Evolutionary conservation across 2,113 vertebrate genomes (phyloP).

Genomic region (Myotis lucifugus): DNA sequence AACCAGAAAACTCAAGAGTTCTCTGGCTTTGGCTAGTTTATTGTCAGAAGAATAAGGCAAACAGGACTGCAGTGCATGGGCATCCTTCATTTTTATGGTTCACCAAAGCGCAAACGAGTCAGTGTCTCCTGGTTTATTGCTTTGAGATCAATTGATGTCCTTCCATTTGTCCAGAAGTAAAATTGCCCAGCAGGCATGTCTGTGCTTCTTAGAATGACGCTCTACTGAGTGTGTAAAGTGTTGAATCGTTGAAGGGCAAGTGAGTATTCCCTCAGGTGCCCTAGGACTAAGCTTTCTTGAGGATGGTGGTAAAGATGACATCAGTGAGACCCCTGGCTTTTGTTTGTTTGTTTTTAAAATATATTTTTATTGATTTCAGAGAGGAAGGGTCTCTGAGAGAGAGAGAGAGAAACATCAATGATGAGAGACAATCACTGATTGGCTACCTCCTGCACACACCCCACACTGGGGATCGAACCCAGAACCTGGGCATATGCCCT

Average conservation of each 20-base stretch:
- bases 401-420: no score
- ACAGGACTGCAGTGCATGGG: neutral
- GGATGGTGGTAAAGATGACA: neutral
- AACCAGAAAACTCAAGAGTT: neutral
- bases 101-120: neutral
- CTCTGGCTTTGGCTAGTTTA: neutral
- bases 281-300: neutral
- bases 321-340: neutral
- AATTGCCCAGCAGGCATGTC: neutral
- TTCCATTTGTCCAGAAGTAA: neutral
- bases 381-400: no score
- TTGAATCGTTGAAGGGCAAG: neutral
- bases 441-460: no score
- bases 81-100: neutral
- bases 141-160: neutral
- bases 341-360: neutral
- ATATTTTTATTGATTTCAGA: no score
- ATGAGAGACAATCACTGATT: no score
- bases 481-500: no score
- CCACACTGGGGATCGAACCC: no score
- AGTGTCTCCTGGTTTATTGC: neutral
- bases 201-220: neutral
- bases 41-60: neutral
- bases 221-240: neutral
- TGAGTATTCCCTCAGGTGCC: no score